phyloP scores from a whole-genome alignment of 2,113 vertebrate genomes.

The Trematocara variabile region DNA sequence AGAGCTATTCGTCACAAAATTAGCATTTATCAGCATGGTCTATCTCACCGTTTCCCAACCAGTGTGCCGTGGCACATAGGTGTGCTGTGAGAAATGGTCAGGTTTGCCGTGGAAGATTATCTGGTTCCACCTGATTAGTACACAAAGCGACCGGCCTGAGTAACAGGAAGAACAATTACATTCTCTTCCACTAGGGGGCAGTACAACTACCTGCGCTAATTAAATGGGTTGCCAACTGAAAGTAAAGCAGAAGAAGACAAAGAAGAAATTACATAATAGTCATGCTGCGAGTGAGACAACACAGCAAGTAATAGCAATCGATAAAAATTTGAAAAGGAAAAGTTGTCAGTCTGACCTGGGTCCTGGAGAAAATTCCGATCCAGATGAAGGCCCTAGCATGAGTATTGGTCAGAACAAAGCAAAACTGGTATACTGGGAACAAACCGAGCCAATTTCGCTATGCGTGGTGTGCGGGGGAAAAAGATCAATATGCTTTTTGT shows the following conservation, averaged over 20 bases:
- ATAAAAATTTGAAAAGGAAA: background rate
- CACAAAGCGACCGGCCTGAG: background rate
- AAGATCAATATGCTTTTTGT: background rate
- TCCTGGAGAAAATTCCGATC: background rate
- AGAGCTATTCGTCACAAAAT: background rate
- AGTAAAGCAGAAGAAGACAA: background rate
- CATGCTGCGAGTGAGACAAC: background rate
- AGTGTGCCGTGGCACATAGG: background rate
- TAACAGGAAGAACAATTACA: background rate
- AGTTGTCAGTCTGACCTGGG: background rate
- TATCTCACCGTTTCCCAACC: background rate
- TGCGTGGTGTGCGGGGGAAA: fast-evolving
- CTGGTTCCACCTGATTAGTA: no score
- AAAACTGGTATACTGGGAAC: background rate
- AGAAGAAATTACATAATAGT: background rate
- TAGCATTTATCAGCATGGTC: background rate
- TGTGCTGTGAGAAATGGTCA: background rate
- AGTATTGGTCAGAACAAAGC: background rate
- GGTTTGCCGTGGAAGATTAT: background rate
- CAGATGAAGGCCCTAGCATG: background rate
- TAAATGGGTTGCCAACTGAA: background rate
- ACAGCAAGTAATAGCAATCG: background rate
- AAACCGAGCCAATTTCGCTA: background rate
- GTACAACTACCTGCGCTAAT: background rate
- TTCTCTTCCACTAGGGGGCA: background rate